phyloP scores from a whole-genome alignment of 2,113 vertebrate species.

The Mirza zaza region DNA sequence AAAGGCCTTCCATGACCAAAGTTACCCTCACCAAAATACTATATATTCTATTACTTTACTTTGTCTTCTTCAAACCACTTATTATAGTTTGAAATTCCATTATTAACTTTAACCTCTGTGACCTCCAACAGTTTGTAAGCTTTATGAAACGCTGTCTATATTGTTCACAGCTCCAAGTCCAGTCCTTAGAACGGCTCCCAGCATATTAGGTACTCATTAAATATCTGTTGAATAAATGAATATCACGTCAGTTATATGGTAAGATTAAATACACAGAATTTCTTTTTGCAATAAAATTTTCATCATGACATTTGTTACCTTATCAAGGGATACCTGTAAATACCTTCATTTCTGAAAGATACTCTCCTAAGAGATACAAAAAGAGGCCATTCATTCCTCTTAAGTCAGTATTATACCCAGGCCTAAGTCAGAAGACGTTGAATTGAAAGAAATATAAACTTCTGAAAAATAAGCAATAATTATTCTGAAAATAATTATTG shows the following conservation, averaged over 20 bases:
- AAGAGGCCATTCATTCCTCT: neutral
- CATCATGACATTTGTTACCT: neutral
- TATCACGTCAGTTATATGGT: neutral
- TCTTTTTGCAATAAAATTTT: conserved; percentile 23
- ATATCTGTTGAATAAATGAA: neutral
- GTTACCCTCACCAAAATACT: neutral
- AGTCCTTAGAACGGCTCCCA: neutral
- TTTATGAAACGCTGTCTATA: neutral
- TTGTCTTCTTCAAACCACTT: conserved; percentile 20
- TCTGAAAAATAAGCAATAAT: conserved; percentile 37
- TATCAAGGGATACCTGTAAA: conserved; percentile 22
- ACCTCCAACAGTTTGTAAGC: neutral
- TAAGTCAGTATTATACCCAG: neutral
- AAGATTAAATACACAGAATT: conserved; percentile 38
- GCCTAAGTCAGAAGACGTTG: neutral
- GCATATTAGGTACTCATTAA: conserved; percentile 6
- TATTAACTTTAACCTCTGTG: conserved; percentile 6
- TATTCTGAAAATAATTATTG: conserved; percentile 31
- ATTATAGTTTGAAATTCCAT: neutral
- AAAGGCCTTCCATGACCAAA: neutral
- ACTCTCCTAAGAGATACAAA: neutral
- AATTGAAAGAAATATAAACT: conserved; percentile 41
- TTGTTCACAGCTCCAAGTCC: neutral
- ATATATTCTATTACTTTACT: neutral
- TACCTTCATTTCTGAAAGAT: neutral